Evolutionary conservation across 2,113 vertebrate genomes (phyloP).

Genomic region (Percina caprodes): DNA sequence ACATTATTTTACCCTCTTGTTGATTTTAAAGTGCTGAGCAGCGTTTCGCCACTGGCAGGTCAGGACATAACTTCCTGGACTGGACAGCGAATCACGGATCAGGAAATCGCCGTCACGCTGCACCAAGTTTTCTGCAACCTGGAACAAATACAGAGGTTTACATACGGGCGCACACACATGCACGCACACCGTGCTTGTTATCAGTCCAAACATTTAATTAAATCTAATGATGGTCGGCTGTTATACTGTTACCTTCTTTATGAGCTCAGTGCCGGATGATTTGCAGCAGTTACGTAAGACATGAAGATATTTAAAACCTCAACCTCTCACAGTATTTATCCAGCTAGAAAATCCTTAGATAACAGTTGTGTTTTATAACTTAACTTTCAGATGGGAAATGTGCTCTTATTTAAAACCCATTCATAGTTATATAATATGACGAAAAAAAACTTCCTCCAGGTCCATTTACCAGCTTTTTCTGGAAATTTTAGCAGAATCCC

Average conservation of each 20-base stretch:
- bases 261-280: slow-evolving; percentile 15
- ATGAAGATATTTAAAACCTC: not conserved
- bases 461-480: not conserved
- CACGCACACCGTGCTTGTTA: slow-evolving; percentile 49
- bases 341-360: not conserved
- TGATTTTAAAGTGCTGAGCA: slow-evolving; percentile 98
- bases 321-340: not conserved
- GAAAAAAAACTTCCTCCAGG: not conserved
- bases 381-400: not conserved
- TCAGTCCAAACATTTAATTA: slow-evolving; percentile 60
- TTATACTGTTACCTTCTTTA: slow-evolving; percentile 15
- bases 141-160: slow-evolving; percentile 29
- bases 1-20: slow-evolving; percentile 75
- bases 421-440: not conserved
- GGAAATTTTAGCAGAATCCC: not conserved
- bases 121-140: slow-evolving; percentile 93
- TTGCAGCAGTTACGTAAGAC: slow-evolving; percentile 12
- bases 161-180: not conserved
- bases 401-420: not conserved
- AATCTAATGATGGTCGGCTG: slow-evolving; percentile 29
- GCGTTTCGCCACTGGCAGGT: slow-evolving; percentile 96
- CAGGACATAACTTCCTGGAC: slow-evolving; percentile 95
- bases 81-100: slow-evolving; percentile 94
- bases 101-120: slow-evolving; percentile 97
- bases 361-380: not conserved